Percentiles rank a stretch among this genome's conserved stretches.
Conservation (phyloP, 2,797 vertebrate genomes). For the Dicrostonyx torquatus region DNA sequence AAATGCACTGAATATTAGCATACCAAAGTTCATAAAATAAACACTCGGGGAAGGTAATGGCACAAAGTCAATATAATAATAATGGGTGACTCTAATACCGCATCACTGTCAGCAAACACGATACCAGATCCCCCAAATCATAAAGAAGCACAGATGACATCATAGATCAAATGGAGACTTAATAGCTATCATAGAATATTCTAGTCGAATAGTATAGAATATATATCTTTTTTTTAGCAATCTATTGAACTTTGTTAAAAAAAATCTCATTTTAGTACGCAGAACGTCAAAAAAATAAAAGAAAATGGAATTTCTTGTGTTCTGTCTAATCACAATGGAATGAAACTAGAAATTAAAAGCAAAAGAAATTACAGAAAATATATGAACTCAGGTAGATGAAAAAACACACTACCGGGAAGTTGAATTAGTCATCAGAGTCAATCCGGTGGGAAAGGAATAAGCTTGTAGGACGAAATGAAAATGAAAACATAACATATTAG, state of each 20-base stretch:
- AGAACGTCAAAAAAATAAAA: background rate
- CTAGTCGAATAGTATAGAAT: background rate
- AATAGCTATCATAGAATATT: background rate
- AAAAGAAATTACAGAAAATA: background rate
- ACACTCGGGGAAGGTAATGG: background rate
- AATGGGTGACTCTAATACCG: background rate
- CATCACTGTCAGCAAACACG: background rate
- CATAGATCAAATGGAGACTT: background rate
- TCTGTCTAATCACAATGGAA: background rate
- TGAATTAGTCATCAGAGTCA: background rate
- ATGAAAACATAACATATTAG: background rate
- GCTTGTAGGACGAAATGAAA: background rate
- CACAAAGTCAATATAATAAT: background rate
- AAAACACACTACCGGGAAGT: background rate
- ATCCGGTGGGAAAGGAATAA: background rate
- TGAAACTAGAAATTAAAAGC: background rate
- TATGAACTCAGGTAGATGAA: background rate
- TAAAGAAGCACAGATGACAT: background rate
- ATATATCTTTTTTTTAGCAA: background rate
- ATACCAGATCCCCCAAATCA: background rate
- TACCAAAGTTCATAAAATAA: background rate
- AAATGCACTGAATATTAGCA: background rate
- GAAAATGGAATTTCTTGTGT: background rate
- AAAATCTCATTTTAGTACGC: background rate
- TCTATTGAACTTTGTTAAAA: background rate